Percentiles rank a stretch among this genome's conserved stretches.
Conservation (phyloP, 2,888 invertebrate genomes). For the Mactromeris polynyma region DNA sequence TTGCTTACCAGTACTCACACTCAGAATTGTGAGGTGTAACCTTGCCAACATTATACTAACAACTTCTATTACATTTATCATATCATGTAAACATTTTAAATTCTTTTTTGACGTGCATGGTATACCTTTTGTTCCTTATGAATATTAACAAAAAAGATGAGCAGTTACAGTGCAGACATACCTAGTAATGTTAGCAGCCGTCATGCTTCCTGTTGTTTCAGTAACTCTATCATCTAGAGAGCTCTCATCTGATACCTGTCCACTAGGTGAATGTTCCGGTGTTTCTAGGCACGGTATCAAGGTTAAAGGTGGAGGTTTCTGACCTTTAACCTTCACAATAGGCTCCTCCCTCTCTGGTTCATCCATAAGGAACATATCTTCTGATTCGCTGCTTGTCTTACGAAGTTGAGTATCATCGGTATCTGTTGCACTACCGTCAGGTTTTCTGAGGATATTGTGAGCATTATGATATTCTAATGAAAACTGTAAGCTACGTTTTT, state of each 20-base stretch:
- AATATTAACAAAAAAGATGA: no score
- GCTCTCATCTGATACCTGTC: conserved; percentile 77
- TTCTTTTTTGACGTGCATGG: no score
- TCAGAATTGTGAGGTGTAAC: no score
- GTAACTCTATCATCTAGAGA: conserved; percentile 76
- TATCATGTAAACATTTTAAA: no score
- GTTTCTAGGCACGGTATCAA: conserved; percentile 80
- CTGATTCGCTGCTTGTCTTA: conserved; percentile 68
- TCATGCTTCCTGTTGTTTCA: conserved; percentile 76
- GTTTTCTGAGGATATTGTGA: conserved; percentile 53
- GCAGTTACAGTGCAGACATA: conserved; percentile 62
- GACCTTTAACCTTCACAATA: conserved; percentile 59
- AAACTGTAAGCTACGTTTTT: conserved; percentile 72
- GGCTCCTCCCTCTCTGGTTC: conserved; percentile 48
- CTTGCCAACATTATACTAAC: no score
- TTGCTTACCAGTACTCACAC: no score
- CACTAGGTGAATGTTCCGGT: conserved; percentile 79
- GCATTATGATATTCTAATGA: conserved; percentile 67
- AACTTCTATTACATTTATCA: no score
- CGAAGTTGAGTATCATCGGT: conserved; percentile 57
- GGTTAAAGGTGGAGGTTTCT: conserved; percentile 78
- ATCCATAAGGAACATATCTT: conserved; percentile 68
- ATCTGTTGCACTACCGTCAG: conserved; percentile 52
- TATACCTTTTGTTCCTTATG: no score
- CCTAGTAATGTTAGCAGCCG: conserved; percentile 81